These are phyloP conservation scores for Heterohyrax brucei DNA, from an alignment of 2,797 vertebrate genomes.

Conservation along the genomic window DNA sequence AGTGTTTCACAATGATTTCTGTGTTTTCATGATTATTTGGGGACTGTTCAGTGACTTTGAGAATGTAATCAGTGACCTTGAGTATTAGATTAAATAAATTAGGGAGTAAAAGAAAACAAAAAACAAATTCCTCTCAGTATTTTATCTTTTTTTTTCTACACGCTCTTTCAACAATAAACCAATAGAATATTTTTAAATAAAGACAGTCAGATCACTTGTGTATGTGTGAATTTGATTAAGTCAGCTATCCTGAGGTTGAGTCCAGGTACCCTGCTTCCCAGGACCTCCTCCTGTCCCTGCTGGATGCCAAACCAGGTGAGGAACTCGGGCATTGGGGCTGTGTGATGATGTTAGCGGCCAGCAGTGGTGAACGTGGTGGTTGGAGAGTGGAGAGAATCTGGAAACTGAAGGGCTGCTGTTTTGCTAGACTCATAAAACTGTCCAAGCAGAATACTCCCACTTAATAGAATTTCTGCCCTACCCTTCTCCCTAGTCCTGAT, in stretches of 20 bases:
- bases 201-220: not conserved
- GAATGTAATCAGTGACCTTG: not conserved
- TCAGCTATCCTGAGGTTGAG: not conserved
- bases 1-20: not conserved
- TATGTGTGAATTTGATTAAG: not conserved
- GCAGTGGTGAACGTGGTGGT: not conserved
- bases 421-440: not conserved
- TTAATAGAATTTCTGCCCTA: not conserved
- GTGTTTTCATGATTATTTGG: not conserved
- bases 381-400: not conserved
- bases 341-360: not conserved
- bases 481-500: not conserved
- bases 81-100: slow-evolving; percentile 12
- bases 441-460: not conserved
- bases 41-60: not conserved
- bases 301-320: not conserved
- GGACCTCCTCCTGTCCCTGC: not conserved
- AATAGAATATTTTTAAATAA: slow-evolving; percentile 10
- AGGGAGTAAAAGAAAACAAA: not conserved
- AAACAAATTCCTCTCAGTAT: not conserved
- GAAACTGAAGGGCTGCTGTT: not conserved
- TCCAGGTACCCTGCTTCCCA: not conserved
- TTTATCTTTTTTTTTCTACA: not conserved
- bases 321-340: not conserved
- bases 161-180: not conserved